Evolutionary conservation across 1,140 invertebrate genomes (phyloP).

Genomic region (Platyura marginata): DNA sequence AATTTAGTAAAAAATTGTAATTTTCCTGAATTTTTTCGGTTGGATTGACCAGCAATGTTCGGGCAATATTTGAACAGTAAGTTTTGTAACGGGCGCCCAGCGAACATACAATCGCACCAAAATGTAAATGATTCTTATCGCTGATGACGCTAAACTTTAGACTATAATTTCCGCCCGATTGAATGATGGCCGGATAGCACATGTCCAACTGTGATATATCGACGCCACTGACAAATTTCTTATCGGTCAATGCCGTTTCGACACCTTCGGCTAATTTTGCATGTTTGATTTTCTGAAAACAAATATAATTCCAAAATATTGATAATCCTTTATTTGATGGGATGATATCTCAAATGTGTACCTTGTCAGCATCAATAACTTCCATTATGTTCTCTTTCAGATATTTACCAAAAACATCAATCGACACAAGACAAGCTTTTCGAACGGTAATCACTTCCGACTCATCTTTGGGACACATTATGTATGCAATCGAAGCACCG

Average conservation of each 20-base stretch:
- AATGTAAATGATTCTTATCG: slow-evolving; percentile 87
- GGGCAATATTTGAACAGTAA: slow-evolving; percentile 96
- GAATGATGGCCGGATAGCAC: slow-evolving; percentile 97
- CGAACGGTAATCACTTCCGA: slow-evolving; percentile 80
- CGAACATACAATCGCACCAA: slow-evolving; percentile 90
- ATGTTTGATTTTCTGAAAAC: slow-evolving; percentile 79
- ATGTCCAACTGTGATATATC: slow-evolving; percentile 82
- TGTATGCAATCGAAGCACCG: slow-evolving; percentile 59
- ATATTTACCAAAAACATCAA: slow-evolving; percentile 92
- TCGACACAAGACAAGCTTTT: slow-evolving; percentile 82
- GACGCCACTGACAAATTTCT: slow-evolving; percentile 83
- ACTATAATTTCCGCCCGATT: slow-evolving; percentile 92
- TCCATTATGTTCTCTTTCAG: slow-evolving; percentile 97
- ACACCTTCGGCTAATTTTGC: slow-evolving; percentile 88
- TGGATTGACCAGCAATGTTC: slow-evolving; percentile 95
- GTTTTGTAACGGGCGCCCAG: slow-evolving; percentile 90
- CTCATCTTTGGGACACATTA: slow-evolving; percentile 94
- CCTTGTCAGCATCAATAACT: slow-evolving; percentile 92
- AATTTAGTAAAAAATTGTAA: slow-evolving; percentile 80
- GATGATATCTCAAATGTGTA: slow-evolving; percentile 20
- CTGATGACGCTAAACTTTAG: slow-evolving; percentile 91
- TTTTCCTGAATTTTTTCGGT: slow-evolving; percentile 61
- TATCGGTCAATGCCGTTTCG: slow-evolving; percentile 75
- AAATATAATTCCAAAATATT: slow-evolving; percentile 2
- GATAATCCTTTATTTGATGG: background rate